phyloP scores from a whole-genome alignment of 2,113 vertebrate species.

The Reinhardtius hippoglossoides region DNA sequence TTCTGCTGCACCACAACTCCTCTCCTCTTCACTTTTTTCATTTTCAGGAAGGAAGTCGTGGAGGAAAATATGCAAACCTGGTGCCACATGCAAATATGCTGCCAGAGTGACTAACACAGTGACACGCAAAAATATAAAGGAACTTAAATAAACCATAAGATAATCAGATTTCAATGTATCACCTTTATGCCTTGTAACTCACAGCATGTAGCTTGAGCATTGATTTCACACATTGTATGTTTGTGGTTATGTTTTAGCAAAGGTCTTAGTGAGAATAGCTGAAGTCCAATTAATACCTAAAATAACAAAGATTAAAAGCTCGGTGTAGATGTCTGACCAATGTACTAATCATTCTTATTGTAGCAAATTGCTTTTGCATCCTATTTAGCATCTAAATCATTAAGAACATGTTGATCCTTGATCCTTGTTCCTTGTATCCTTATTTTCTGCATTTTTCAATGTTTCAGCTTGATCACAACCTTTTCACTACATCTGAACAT shows the following conservation, averaged over 20 bases:
- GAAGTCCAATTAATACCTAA: background rate
- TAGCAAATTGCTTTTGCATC: no score
- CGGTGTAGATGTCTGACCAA: no score
- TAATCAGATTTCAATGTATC: background rate
- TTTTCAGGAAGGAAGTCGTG: background rate
- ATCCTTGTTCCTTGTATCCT: no score
- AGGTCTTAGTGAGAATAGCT: background rate
- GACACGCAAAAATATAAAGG: slow-evolving; percentile 28
- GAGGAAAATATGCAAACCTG: slow-evolving; percentile 49
- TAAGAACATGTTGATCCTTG: no score
- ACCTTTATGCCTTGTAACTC: background rate
- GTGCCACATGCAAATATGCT: slow-evolving; percentile 46
- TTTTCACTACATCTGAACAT: no score
- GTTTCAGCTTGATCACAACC: no score
- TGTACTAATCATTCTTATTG: no score
- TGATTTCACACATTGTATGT: background rate
- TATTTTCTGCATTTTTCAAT: no score
- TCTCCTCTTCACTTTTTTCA: background rate
- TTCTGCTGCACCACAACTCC: background rate
- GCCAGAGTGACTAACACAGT: background rate
- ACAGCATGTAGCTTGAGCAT: background rate
- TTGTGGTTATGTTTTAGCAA: background rate
- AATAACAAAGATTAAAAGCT: background rate
- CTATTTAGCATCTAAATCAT: no score
- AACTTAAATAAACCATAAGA: background rate